Conservation (phyloP, 2,888 invertebrate species). For the Camponotus fellah region DNA sequence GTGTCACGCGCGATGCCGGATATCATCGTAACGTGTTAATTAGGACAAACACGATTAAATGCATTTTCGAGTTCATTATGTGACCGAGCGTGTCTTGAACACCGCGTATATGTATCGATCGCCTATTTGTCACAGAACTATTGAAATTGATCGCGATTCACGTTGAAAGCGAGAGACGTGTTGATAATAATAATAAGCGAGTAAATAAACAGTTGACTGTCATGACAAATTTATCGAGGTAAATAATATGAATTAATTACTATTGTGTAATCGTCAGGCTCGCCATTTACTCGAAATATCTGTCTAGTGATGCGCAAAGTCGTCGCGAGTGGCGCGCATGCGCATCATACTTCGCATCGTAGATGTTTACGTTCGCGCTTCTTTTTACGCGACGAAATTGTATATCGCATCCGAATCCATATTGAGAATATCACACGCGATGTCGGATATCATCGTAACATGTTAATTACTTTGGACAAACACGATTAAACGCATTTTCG, state of each 20-base stretch:
- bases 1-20: neutral
- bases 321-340: neutral
- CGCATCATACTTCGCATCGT: neutral
- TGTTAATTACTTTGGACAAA: neutral
- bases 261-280: neutral
- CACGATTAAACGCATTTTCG: neutral
- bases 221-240: neutral
- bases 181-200: neutral
- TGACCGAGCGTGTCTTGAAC: neutral
- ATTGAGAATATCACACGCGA: neutral
- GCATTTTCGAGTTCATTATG: neutral
- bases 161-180: neutral
- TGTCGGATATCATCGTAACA: no score
- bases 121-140: neutral
- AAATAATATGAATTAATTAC: neutral
- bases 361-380: neutral
- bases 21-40: neutral
- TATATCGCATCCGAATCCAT: neutral
- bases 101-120: neutral
- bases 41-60: neutral
- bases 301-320: no score
- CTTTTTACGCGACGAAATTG: neutral
- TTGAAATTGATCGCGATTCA: neutral
- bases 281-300: neutral
- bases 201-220: neutral